Evolutionary conservation across 2,888 invertebrate species (phyloP).

Genomic region (Nebria brevicollis): DNA sequence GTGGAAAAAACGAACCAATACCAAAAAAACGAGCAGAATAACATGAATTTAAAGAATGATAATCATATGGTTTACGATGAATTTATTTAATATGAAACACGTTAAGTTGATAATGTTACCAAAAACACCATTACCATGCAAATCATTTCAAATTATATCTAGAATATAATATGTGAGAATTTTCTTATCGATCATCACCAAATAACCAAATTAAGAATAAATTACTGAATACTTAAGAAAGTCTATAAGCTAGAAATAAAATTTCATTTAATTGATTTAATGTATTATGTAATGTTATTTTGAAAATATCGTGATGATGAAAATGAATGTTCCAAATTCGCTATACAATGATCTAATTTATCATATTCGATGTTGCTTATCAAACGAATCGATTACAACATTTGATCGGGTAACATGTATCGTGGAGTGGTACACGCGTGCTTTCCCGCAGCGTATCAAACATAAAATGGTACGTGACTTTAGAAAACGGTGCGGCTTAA

Average conservation of each 20-base stretch:
- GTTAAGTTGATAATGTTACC: neutral
- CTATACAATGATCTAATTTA: neutral
- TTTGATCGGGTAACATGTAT: neutral
- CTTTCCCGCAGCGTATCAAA: neutral
- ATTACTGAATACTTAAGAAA: too few relatives aligned
- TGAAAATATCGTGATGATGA: neutral
- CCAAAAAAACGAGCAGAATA: neutral
- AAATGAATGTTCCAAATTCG: neutral
- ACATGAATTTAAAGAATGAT: neutral
- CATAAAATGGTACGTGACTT: neutral
- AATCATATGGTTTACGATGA: neutral
- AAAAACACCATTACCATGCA: neutral
- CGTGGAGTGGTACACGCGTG: neutral
- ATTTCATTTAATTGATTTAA: neutral
- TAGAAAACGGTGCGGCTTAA: neutral
- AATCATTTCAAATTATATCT: neutral
- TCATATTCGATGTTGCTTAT: neutral
- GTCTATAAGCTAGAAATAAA: too few relatives aligned
- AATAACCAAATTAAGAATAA: neutral
- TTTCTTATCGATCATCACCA: neutral
- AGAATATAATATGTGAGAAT: neutral
- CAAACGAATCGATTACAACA: neutral
- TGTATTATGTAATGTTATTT: too few relatives aligned
- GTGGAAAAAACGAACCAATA: neutral
- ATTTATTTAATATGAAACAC: neutral